Conservation (phyloP, 2,888 invertebrate species). For the Archips crataeganus region DNA sequence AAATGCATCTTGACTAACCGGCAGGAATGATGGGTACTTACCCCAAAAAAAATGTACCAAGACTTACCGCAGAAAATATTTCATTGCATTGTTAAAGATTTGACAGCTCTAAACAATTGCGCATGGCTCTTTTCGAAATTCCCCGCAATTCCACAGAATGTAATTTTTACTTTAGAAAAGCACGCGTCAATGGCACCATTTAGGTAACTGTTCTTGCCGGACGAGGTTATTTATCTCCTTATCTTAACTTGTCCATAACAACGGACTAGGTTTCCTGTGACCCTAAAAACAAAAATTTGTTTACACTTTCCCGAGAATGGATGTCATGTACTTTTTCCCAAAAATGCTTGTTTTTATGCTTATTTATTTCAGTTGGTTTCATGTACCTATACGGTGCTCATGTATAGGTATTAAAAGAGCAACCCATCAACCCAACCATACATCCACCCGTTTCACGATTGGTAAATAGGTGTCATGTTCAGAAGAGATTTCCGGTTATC, state of each 20-base stretch:
- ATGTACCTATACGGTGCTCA: no score
- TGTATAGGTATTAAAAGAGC: no score
- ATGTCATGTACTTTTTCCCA: neutral
- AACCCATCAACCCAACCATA: no score
- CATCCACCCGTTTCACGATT: no score
- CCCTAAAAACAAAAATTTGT: constrained; percentile 29
- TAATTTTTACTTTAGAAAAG: constrained; percentile 32
- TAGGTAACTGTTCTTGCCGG: constrained; percentile 42
- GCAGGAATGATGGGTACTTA: neutral
- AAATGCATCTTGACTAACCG: no score
- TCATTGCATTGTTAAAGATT: neutral
- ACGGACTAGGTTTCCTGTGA: constrained; percentile 51
- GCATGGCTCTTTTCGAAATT: neutral
- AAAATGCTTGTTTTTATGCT: no score
- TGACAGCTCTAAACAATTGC: constrained; percentile 1
- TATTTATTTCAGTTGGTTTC: no score
- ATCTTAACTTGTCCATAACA: constrained; percentile 9
- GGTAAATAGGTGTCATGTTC: no score
- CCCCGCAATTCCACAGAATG: neutral
- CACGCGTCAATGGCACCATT: constrained; percentile 35
- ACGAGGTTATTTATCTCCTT: constrained; percentile 47
- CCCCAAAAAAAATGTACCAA: neutral
- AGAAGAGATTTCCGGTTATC: no score
- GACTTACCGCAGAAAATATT: neutral
- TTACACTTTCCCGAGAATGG: neutral